A percentile compares a stretch with the other conserved stretches of the same genome.
These are phyloP conservation scores for Galbula dea DNA, from an alignment of 2,113 vertebrate genomes.

Conservation along the genomic window DNA sequence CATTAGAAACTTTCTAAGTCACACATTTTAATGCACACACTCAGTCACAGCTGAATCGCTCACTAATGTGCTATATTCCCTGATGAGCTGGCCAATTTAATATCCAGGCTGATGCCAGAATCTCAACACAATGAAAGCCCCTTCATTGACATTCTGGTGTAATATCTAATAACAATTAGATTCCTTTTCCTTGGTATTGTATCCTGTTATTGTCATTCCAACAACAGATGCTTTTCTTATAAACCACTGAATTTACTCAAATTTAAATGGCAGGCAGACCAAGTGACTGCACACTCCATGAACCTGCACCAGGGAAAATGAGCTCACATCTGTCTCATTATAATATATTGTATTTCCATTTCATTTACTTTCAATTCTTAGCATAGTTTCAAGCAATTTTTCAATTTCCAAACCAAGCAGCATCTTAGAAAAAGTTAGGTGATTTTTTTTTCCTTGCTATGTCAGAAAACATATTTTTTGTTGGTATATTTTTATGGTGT, in stretches of 20 bases:
- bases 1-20: constrained; percentile 39
- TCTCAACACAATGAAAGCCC: constrained; percentile 34
- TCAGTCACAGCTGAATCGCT: constrained; percentile 52
- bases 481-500: background rate
- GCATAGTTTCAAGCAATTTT: constrained; percentile 48
- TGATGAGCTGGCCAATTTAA: constrained; percentile 56
- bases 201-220: constrained; percentile 61
- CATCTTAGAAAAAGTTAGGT: background rate
- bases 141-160: constrained; percentile 55
- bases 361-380: constrained; percentile 62
- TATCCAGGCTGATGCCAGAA: constrained; percentile 44
- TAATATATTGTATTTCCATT: constrained; percentile 59
- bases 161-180: constrained; percentile 61
- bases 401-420: constrained; percentile 43
- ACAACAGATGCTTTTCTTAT: constrained; percentile 68
- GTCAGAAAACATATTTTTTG: background rate
- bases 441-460: background rate
- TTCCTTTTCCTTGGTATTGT: constrained; percentile 43
- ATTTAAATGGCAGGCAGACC: constrained; percentile 66
- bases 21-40: background rate
- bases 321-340: constrained; percentile 67
- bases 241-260: constrained; percentile 69
- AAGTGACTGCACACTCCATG: constrained; percentile 48
- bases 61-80: constrained; percentile 59
- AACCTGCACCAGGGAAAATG: constrained; percentile 38